A percentile compares a stretch with the other conserved stretches of the same genome.
Evolutionary conservation across 2,113 vertebrate genomes (phyloP).

Genomic region (Atherinomorus stipes): DNA sequence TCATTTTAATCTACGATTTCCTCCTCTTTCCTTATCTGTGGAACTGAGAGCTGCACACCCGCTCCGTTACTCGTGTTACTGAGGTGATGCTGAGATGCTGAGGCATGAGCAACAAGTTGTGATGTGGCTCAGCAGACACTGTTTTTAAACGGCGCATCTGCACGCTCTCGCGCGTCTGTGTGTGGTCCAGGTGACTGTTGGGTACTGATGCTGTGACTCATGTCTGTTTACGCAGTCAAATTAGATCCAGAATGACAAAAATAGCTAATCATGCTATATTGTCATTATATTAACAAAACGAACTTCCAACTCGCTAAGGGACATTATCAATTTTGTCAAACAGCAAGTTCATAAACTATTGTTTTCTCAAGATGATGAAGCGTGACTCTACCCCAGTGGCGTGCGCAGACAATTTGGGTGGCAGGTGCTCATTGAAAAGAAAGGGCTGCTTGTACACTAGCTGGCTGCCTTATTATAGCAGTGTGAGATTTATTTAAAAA

Average conservation of each 20-base stretch:
- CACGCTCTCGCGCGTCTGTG: not conserved
- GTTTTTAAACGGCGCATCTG: not conserved
- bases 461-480: too few species aligned
- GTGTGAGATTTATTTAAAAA: too few species aligned
- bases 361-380: too few species aligned
- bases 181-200: not conserved
- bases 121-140: constrained; percentile 5
- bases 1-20: constrained; percentile 29
- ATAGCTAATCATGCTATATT: not conserved
- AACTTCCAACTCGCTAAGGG: too few species aligned
- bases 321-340: too few species aligned
- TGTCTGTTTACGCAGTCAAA: not conserved
- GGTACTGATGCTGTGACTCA: too few species aligned
- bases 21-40: not conserved
- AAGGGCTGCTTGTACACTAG: too few species aligned
- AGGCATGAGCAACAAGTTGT: constrained; percentile 17
- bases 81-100: not conserved
- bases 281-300: too few species aligned
- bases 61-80: constrained; percentile 7
- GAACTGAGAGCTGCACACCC: constrained; percentile 4
- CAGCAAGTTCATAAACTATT: too few species aligned
- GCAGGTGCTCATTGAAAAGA: too few species aligned
- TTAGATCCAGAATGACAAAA: not conserved
- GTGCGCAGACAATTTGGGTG: too few species aligned
- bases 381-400: too few species aligned